phyloP scores from a whole-genome alignment of 2,888 invertebrate species.

The Nudaria mundana region DNA sequence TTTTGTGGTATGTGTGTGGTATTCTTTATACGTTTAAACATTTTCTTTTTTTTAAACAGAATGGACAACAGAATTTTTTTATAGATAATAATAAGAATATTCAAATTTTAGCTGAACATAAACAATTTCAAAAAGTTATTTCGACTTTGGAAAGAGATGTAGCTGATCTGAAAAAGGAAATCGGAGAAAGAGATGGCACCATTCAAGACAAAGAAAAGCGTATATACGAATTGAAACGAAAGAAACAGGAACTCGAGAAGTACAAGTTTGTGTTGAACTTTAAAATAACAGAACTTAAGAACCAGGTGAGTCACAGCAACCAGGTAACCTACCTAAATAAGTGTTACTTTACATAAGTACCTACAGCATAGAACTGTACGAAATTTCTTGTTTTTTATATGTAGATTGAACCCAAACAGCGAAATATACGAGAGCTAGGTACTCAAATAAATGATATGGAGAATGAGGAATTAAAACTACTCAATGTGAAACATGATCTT shows the following conservation, averaged over 20 bases:
- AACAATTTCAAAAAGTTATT: constrained; percentile 86
- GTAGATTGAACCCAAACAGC: constrained; percentile 92
- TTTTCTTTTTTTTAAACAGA: too few species aligned
- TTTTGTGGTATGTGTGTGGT: too few species aligned
- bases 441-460: constrained; percentile 93
- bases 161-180: constrained; percentile 90
- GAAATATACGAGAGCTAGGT: constrained; percentile 89
- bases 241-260: constrained; percentile 94
- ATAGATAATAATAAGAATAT: neutral
- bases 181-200: constrained; percentile 89
- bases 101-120: constrained; percentile 81
- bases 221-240: constrained; percentile 90
- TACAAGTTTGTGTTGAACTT: constrained; percentile 94
- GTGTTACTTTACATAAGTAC: neutral
- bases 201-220: constrained; percentile 93
- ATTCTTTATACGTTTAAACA: too few species aligned
- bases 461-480: constrained; percentile 87
- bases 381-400: neutral
- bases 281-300: constrained; percentile 93
- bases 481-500: constrained; percentile 67
- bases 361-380: neutral
- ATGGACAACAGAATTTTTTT: too few species aligned
- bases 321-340: neutral
- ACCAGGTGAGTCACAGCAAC: constrained; percentile 71
- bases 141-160: constrained; percentile 88